Evolutionary conservation across 2,797 vertebrate genomes (phyloP).

Genomic region (Synaphobranchus kaupii): DNA sequence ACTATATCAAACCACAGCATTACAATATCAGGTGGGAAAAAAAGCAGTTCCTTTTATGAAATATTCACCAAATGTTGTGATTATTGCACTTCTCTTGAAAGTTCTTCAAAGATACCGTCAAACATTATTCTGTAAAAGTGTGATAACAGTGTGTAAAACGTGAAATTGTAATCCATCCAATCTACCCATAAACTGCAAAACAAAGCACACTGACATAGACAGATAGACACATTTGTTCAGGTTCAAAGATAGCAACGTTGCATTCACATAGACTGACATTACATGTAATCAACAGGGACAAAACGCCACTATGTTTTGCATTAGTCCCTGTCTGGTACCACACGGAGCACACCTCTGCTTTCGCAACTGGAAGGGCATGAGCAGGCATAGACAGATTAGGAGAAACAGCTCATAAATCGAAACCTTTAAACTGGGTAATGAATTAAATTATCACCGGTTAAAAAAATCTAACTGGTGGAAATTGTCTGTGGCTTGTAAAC

Average conservation of each 20-base stretch:
- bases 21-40: background rate
- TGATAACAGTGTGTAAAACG: background rate
- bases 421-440: background rate
- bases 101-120: slow-evolving; percentile 5
- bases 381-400: background rate
- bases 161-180: background rate
- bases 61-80: background rate
- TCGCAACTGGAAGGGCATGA: background rate
- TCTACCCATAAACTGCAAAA: slow-evolving; percentile 3
- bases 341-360: background rate
- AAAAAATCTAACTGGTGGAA: background rate
- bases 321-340: background rate
- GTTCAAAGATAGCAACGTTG: slow-evolving; percentile 14
- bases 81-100: slow-evolving; percentile 2
- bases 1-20: background rate
- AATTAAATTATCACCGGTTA: background rate
- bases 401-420: background rate
- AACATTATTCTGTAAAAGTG: background rate
- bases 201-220: background rate
- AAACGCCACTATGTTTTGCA: background rate
- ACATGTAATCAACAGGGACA: background rate
- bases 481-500: background rate
- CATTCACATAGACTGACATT: slow-evolving; percentile 25
- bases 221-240: slow-evolving; percentile 11
- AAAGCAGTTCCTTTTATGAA: background rate